These are phyloP conservation scores for Sphaerolaimus hirsutus DNA, from an alignment of 2,888 invertebrate species.

Conservation along the genomic window DNA sequence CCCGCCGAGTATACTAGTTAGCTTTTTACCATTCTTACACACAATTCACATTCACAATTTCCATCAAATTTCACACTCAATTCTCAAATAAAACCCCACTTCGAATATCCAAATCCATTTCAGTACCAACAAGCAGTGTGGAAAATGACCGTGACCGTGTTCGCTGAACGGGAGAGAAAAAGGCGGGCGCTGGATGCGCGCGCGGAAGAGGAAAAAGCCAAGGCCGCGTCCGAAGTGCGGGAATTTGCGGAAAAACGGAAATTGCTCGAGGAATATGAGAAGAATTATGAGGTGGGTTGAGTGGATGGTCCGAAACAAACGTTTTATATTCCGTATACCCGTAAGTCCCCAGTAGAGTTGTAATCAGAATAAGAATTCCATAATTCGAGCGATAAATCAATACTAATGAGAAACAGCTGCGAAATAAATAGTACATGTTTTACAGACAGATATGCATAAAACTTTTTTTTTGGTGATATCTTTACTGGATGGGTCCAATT, in stretches of 20 bases:
- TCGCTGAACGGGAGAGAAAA: constrained; percentile 72
- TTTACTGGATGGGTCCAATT: too few relatives aligned
- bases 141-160: constrained; percentile 92
- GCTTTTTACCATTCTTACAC: too few relatives aligned
- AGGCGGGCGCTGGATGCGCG: constrained; percentile 57
- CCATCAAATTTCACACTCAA: constrained; percentile 1
- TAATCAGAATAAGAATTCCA: too few relatives aligned
- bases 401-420: too few relatives aligned
- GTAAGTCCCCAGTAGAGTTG: too few relatives aligned
- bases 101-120: constrained; percentile 9
- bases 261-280: constrained; percentile 82
- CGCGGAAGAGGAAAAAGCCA: constrained; percentile 66
- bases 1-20: too few relatives aligned
- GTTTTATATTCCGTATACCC: too few relatives aligned
- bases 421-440: too few relatives aligned
- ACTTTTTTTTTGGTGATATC: too few relatives aligned
- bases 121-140: constrained; percentile 61
- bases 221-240: constrained; percentile 73
- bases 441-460: too few relatives aligned
- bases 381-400: too few relatives aligned
- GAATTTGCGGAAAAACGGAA: constrained; percentile 70
- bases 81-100: background rate
- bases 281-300: constrained; percentile 64
- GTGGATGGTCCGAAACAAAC: background rate
- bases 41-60: background rate